A percentile compares a stretch with the other conserved stretches of the same genome.
These are phyloP conservation scores for Nyleta sp. DNA, from an alignment of 2,888 invertebrate species.

Conservation along the genomic window DNA sequence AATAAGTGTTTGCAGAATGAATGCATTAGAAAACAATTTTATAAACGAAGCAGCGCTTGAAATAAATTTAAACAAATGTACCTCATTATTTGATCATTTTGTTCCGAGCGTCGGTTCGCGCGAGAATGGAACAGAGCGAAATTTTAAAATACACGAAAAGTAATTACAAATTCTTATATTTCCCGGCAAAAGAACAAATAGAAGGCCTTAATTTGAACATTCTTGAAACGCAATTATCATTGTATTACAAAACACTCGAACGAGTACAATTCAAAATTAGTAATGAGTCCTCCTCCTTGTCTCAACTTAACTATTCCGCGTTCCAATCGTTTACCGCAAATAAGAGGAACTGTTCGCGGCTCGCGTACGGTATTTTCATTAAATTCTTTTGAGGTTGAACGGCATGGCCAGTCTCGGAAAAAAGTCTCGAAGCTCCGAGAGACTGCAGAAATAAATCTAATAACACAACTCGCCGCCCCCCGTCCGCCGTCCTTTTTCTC, in stretches of 20 bases:
- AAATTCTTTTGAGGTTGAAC: slow-evolving; percentile 77
- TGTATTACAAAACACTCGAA: slow-evolving; percentile 54
- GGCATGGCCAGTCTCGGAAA: slow-evolving; percentile 69
- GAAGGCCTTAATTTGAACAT: slow-evolving; percentile 49
- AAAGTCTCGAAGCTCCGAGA: slow-evolving; percentile 73
- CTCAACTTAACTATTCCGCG: slow-evolving; percentile 65
- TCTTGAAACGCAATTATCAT: slow-evolving; percentile 55
- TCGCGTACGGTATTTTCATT: slow-evolving; percentile 77
- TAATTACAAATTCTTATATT: slow-evolving; percentile 59
- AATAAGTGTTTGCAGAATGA: too few species aligned
- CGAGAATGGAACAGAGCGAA: slow-evolving; percentile 28
- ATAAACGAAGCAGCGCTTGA: neutral
- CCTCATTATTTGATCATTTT: slow-evolving; percentile 32
- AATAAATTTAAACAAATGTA: slow-evolving; percentile 24
- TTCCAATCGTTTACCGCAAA: slow-evolving; percentile 66
- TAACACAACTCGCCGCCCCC: slow-evolving; percentile 68
- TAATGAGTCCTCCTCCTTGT: slow-evolving; percentile 62
- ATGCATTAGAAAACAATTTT: too few species aligned
- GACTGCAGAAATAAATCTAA: slow-evolving; percentile 75
- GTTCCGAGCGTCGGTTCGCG: slow-evolving; percentile 8
- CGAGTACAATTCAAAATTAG: slow-evolving; percentile 62
- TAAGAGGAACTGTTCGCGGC: slow-evolving; percentile 65
- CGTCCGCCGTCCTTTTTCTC: slow-evolving; percentile 52
- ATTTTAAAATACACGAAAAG: slow-evolving; percentile 44
- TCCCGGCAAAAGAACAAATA: slow-evolving; percentile 20